Evolutionary conservation across 2,113 vertebrate genomes (phyloP).

Genomic region (Tyrannus savana): DNA sequence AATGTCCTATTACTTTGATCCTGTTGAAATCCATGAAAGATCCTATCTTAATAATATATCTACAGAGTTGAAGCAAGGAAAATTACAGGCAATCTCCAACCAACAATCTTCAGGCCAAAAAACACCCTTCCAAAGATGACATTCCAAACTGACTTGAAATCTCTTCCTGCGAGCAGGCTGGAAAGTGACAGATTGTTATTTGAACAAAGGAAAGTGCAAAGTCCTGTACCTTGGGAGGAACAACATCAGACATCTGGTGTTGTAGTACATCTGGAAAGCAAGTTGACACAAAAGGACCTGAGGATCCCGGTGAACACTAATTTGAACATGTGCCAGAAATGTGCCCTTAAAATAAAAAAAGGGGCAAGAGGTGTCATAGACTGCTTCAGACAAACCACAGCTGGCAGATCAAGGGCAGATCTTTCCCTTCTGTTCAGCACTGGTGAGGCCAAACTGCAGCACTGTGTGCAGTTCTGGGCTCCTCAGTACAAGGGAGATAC

Average conservation of each 20-base stretch:
- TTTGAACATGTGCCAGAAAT: not conserved
- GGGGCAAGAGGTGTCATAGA: fast-evolving
- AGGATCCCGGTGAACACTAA: not conserved
- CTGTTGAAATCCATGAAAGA: not conserved
- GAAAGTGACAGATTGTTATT: not conserved
- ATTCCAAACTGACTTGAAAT: not conserved
- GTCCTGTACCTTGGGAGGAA: not conserved
- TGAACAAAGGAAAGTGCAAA: not conserved
- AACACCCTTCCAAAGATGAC: not conserved
- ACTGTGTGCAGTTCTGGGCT: not conserved
- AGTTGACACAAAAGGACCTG: not conserved
- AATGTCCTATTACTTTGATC: not conserved
- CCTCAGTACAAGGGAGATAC: not conserved
- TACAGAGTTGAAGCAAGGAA: not conserved
- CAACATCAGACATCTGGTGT: not conserved
- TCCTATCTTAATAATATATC: not conserved
- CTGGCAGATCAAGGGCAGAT: not conserved
- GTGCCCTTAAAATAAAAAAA: not conserved
- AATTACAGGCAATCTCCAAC: not conserved
- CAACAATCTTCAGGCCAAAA: not conserved
- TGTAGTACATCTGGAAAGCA: not conserved
- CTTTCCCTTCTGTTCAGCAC: not conserved
- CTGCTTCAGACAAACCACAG: not conserved
- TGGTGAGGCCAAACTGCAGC: not conserved
- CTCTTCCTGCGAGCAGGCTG: not conserved